Evolutionary conservation across 2,113 vertebrate species (phyloP), one percentile per base, ranked within the genome.

Genomic region (Carettochelys insculpta): DNA sequence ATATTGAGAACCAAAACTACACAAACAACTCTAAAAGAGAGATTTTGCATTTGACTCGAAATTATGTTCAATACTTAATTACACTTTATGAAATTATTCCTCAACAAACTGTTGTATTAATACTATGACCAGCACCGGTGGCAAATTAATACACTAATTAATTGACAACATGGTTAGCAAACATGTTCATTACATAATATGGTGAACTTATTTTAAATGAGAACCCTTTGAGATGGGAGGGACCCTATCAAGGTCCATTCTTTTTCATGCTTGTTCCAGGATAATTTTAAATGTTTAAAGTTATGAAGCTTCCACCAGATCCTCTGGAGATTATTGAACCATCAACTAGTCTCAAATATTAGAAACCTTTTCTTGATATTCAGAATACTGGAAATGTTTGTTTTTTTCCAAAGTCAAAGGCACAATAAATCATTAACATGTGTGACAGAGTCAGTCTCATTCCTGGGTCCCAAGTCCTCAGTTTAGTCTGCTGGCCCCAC

Each of bases 341-440:
- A 90, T 89, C 92, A 96, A 94, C 95, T 94, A 93, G 92, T 92
- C 93, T 61, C 71, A 83, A 92, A 85, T 61, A 13, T 83, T 84
- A 89, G 94, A 87, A 88, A 95, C 92, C 86, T 89, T 87, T 94
- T 90, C 95, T 87, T 94, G 76, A 94, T 94, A 91, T 95, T 95
- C 91, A 91, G 85, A 86, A 87, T 89, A 90, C 88, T 92, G 88
- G 92, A 90, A 89, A 92, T 84, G 82, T 87, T 89, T 45, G 22
- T 68, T 58, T 34, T 68, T 31, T 11, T 25, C 10, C 16, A 34
- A 11, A 68, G 34, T 17, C 34, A n/a, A 68, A 68, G 34, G 20
- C 38, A 68, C 19, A 68, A 68, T 20, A 38, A 38, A 68, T 6
- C 14, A 61, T 34, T 19, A 38, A 38, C 19, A 68, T 38, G 25